Evolutionary conservation across 2,113 vertebrate species (phyloP).

Genomic region (Brachyhypopomus occidentalis): DNA sequence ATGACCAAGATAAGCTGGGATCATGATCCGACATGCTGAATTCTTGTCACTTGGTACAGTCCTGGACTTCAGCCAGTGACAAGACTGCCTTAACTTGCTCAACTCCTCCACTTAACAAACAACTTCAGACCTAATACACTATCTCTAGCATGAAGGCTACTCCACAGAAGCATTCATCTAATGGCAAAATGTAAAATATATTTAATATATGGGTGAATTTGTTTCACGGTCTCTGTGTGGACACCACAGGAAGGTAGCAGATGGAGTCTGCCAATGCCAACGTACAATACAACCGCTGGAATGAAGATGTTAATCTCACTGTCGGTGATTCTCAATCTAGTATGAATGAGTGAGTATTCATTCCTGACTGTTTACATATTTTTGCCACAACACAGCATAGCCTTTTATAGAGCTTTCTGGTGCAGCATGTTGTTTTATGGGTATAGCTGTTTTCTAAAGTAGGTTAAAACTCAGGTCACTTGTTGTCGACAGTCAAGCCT

Average conservation of each 20-base stretch:
- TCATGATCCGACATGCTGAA: conserved; percentile 31
- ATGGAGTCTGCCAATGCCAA: conserved; percentile 72
- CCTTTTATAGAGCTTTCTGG: neutral
- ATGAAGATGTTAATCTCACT: conserved; percentile 74
- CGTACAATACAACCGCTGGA: conserved; percentile 80
- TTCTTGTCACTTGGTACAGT: neutral
- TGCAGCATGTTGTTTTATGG: no score
- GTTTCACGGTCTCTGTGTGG: neutral
- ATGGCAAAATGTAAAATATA: neutral
- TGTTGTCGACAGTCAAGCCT: no score
- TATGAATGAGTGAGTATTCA: conserved; percentile 68
- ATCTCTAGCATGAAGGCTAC: neutral
- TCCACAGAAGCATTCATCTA: conserved; percentile 14
- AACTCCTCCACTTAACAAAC: conserved; percentile 11
- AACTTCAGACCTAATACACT: conserved; percentile 13
- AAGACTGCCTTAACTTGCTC: conserved; percentile 27
- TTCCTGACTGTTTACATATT: neutral
- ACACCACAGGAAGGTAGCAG: neutral
- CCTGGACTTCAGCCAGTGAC: conserved; percentile 45
- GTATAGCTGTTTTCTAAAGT: no score
- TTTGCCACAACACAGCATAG: neutral
- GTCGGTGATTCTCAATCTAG: conserved; percentile 56
- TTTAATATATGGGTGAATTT: neutral
- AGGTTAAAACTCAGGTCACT: no score
- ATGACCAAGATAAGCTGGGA: neutral